Base-by-base conservation (phyloP, 2,797 vertebrate genomes). In the Cetoscarus ocellatus region DNA sequence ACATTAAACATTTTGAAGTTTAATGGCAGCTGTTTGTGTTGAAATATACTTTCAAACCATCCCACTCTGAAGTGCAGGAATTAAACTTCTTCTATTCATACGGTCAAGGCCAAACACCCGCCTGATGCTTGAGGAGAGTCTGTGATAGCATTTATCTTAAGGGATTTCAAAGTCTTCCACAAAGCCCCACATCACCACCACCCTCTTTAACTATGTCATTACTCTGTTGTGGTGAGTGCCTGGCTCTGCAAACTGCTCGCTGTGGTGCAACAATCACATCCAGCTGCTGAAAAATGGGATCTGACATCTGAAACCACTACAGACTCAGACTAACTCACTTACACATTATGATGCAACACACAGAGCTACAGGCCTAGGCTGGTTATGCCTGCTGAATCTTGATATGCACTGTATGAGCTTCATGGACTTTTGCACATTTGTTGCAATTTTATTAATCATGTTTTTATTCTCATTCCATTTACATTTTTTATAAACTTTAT, bases 241-340 rank as follows among this genome's bases (percentile, higher is more conserved):
- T 73, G 75, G 70, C 86, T 79, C 83, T 10, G 80, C 73, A 43
- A 61, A 72, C 57, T 55, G 75, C 84, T 73, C 74, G 34, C 72
- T 85, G 88, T 58, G 86, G 90, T 75, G 82, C 82, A 85, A 78
- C 86, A 94, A 94, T 92, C 88, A 76, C 86, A 93, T 91, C 88
- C 93, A 94, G 91, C 90, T 94, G 92, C 79, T 69, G 73, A 75
- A 51, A 82, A 77, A 89, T 63, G 73, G 79, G 81, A 85, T 80
- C 67, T 74, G 82, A 89, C 89, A 85, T 52, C 68, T 70, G 61
- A 81, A 88, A 82, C 82, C 86, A 63, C 84, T 52, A 75, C 80
- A 73, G 51, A 60, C 49, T 45, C 69, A 13, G 14, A 2, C 43
- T 12, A 49, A 13, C 59, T 61, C 67, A 64, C 64, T 35, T 34